Conservation (phyloP, 2,797 vertebrate genomes). For the Gastrophryne carolinensis region DNA sequence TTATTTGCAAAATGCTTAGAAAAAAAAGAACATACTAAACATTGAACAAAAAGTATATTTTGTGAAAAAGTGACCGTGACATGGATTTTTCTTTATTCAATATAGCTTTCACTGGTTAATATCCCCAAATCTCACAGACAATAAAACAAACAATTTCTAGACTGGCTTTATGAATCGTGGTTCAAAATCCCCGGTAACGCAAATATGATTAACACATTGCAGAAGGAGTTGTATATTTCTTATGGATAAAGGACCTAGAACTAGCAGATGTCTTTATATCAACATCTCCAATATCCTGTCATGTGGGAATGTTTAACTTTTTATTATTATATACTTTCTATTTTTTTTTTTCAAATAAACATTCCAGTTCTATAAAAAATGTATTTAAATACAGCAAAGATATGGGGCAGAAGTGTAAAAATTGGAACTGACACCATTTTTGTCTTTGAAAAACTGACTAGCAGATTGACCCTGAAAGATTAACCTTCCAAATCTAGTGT, state of each 20-base stretch:
- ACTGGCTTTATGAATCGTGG: constrained; percentile 22
- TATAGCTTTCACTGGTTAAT: constrained; percentile 2
- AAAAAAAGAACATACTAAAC: not conserved
- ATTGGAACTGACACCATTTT: constrained; percentile 28
- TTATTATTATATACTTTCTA: constrained; percentile 38
- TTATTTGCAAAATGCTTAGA: not conserved
- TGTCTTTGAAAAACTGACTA: constrained; percentile 22
- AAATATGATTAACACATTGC: constrained; percentile 52
- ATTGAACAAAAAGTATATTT: not conserved
- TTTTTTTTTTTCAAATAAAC: constrained; percentile 34
- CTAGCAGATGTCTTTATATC: constrained; percentile 48
- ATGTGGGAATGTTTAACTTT: constrained; percentile 48
- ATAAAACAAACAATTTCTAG: not conserved
- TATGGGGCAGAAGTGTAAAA: constrained; percentile 37
- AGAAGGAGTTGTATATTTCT: constrained; percentile 40
- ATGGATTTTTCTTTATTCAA: not conserved
- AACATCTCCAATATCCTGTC: constrained; percentile 50
- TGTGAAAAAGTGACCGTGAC: not conserved
- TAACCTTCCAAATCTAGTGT: constrained; percentile 25
- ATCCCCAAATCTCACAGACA: constrained; percentile 6
- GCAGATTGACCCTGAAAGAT: constrained; percentile 40
- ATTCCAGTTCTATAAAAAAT: constrained; percentile 38
- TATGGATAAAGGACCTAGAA: constrained; percentile 38
- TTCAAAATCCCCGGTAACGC: constrained; percentile 36
- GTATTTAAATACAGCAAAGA: constrained; percentile 38